Conservation (phyloP, 23 tunicate genomes). For the Halocynthia roretzi region DNA sequence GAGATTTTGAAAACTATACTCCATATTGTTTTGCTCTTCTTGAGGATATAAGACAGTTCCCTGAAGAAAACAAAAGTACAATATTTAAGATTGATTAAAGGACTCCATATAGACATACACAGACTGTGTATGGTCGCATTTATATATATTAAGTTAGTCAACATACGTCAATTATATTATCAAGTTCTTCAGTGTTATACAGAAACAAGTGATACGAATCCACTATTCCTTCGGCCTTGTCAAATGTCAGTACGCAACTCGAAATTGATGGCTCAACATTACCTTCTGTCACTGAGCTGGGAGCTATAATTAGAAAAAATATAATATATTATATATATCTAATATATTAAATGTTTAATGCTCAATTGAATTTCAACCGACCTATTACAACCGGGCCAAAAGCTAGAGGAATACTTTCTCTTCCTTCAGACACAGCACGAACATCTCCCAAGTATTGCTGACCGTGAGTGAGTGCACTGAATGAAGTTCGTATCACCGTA, state of each 20-base stretch:
- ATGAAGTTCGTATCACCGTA: too few relatives aligned
- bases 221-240: constrained; percentile 23
- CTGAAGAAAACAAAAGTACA: too few relatives aligned
- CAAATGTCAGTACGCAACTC: constrained; percentile 10
- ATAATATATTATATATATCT: not conserved
- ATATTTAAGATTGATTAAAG: too few relatives aligned
- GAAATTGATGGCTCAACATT: not conserved
- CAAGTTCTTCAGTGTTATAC: not conserved
- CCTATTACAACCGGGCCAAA: constrained; percentile 32
- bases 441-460: constrained; percentile 12
- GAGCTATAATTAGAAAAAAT: constrained; percentile 7
- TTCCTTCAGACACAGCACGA: constrained; percentile 10
- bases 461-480: too few relatives aligned
- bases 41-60: too few relatives aligned
- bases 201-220: constrained; percentile 33
- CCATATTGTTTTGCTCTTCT: too few relatives aligned
- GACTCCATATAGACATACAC: too few relatives aligned
- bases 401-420: constrained; percentile 3
- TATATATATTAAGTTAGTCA: not conserved
- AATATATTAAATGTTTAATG: not conserved
- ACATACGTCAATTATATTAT: constrained; percentile 9
- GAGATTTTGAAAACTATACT: too few relatives aligned
- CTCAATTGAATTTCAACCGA: not conserved
- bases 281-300: constrained; percentile 19
- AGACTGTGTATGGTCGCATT: too few relatives aligned